phyloP scores from a whole-genome alignment of 2,113 vertebrate genomes.

The Oreochromis niloticus region DNA sequence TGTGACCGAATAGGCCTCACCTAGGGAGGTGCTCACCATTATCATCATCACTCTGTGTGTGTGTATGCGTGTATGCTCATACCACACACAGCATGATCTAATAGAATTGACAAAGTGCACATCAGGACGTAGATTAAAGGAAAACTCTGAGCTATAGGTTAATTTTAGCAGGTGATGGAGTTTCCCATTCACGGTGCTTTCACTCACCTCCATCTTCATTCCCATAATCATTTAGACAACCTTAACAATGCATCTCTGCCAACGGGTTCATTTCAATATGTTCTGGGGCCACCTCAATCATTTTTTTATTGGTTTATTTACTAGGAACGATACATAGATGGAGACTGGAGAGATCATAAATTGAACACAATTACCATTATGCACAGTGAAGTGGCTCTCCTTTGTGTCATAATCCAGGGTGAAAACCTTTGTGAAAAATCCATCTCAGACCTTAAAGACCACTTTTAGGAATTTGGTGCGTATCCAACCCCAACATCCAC shows the following conservation, averaged over 20 bases:
- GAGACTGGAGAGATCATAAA: conserved; percentile 52
- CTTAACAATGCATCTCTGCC: conserved; percentile 60
- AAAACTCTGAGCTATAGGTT: conserved; percentile 54
- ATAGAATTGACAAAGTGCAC: conserved; percentile 67
- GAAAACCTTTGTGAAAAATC: conserved; percentile 30
- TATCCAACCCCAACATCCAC: not conserved
- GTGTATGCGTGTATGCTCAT: conserved; percentile 13
- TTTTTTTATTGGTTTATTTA: conserved; percentile 69
- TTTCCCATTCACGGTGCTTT: conserved; percentile 13
- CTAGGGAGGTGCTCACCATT: conserved; percentile 50
- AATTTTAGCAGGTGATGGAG: conserved; percentile 59
- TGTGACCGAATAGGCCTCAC: conserved; percentile 46
- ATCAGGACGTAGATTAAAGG: conserved; percentile 48
- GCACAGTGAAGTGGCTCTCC: conserved; percentile 36
- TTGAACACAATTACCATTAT: conserved; percentile 57
- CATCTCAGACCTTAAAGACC: conserved; percentile 19
- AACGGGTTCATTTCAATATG: conserved; percentile 53
- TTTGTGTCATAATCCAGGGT: conserved; percentile 38
- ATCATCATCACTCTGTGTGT: conserved; percentile 41
- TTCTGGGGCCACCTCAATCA: conserved; percentile 54
- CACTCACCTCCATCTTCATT: conserved; percentile 55
- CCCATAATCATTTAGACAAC: conserved; percentile 64
- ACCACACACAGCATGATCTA: conserved; percentile 44
- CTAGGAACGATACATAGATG: conserved; percentile 61
- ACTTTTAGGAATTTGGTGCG: not conserved